Evolutionary conservation across 2,888 invertebrate genomes (phyloP), one percentile per base, ranked within the genome.

Genomic region (Drosophila mulleri): DNA sequence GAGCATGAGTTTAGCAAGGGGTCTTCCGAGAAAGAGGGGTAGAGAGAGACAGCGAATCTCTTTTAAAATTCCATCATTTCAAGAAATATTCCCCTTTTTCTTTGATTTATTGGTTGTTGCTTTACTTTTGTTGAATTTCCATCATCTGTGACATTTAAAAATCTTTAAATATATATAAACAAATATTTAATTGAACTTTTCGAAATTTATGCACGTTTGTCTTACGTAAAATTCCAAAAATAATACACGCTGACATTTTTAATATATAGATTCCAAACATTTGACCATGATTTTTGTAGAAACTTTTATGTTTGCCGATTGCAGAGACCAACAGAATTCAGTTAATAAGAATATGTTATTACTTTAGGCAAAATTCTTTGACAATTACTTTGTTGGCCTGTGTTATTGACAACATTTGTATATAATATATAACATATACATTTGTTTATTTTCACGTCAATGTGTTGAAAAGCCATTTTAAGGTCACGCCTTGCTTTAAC

Each of bases 211-310:
- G 37, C 53, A 11, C 35, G 23, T 18, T 18, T 12, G 32, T 20
- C 20, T 53, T 53, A 53, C 53, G 53, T 23, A 11, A 53, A 53
- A 23, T n/a, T 53, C 37, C 53, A 53, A 53, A 53, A 53, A 53
- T 53, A 53, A 53, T 53, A n/a, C 14, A 16, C 1, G 20, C 23
- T 37, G 16, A 37, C 16, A 35, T 23, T 16, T 35, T 39, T n/a
- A 37, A 23, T 16, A 23, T 5, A 37, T 37, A 37, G 9, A 18
- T n/a, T 53, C 53, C 35, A 37, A 53, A 16, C 23, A 50, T 18
- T 50, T 50, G 32, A 7, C 50, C 50, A 50, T 50, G 50, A 12
- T 50, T 32, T 32, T 32, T 14, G 2, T 37, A 32, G 12, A 50
- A 18, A 50, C 50, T 50, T 50, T 50, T 50, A 14, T 32, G 12